A percentile compares a stretch with the other conserved stretches of the same genome.
Conservation (phyloP, 2,797 vertebrate species). For the Eulemur coronatus region DNA sequence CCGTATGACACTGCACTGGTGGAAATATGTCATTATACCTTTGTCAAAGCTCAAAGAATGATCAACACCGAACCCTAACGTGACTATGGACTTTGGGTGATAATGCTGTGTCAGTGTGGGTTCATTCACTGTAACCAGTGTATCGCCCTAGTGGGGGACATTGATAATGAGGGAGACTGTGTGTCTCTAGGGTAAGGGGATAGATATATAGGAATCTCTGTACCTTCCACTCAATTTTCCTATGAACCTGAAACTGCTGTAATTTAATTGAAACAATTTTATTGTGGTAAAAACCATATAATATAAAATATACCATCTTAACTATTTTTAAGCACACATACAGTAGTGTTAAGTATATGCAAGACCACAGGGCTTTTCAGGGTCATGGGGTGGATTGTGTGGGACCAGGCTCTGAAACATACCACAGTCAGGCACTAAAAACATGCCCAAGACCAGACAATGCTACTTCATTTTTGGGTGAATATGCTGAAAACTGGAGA, state of each 20-base stretch:
- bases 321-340: background rate
- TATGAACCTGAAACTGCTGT: background rate
- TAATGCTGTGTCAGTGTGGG: background rate
- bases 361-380: slow-evolving; percentile 28
- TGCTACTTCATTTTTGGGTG: background rate
- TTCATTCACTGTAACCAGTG: background rate
- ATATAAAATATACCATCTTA: background rate
- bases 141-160: background rate
- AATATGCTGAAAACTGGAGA: background rate
- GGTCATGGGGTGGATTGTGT: background rate
- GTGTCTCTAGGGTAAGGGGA: background rate
- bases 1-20: background rate
- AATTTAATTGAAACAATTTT: background rate
- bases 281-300: background rate
- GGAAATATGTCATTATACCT: too few species aligned
- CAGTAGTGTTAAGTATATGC: background rate
- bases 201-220: background rate
- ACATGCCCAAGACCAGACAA: background rate
- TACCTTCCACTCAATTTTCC: background rate
- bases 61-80: background rate
- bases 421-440: slow-evolving; percentile 39
- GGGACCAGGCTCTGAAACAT: slow-evolving; percentile 60
- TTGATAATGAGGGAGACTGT: background rate
- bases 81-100: background rate
- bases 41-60: background rate